These are phyloP conservation scores for Sphaeridia pumilis DNA, from an alignment of 2,888 invertebrate species.

Conservation along the genomic window DNA sequence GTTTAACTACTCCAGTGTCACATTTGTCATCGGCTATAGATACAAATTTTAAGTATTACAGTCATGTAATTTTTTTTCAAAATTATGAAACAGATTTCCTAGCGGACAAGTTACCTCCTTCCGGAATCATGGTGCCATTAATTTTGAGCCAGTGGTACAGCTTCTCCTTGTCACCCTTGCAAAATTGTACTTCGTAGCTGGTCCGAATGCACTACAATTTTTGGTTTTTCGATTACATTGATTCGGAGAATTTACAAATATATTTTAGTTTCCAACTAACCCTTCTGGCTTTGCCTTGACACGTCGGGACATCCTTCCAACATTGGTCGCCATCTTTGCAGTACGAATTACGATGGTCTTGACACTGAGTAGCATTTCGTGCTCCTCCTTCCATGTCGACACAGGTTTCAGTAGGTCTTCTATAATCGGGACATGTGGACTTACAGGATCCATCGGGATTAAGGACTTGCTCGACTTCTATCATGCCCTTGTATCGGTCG, in stretches of 20 bases:
- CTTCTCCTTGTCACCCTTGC: not conserved
- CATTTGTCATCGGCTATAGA: not conserved
- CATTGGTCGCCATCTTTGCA: conserved; percentile 12
- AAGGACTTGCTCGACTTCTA: conserved; percentile 14
- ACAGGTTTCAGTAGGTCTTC: conserved; percentile 11
- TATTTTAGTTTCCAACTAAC: not conserved
- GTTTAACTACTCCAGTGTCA: not conserved
- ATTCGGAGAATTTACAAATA: not conserved
- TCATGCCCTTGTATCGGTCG: conserved; percentile 18
- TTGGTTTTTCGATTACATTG: not conserved
- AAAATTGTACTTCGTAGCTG: conserved; percentile 3
- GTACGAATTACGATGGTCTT: not conserved
- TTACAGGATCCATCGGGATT: conserved; percentile 6
- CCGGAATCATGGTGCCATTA: too few species aligned
- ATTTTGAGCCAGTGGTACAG: too few species aligned
- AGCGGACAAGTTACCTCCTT: conserved; percentile 2
- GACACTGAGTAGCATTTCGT: conserved; percentile 9
- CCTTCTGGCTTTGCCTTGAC: not conserved
- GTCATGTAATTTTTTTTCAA: not conserved
- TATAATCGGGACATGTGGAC: conserved; percentile 14
- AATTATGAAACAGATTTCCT: not conserved
- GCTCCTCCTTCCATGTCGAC: conserved; percentile 2
- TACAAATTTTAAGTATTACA: not conserved
- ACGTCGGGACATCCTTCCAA: conserved; percentile 11
- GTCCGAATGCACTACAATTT: conserved; percentile 15